Conservation (phyloP, 2,113 vertebrate species). For the Microcebus griseorufus region DNA sequence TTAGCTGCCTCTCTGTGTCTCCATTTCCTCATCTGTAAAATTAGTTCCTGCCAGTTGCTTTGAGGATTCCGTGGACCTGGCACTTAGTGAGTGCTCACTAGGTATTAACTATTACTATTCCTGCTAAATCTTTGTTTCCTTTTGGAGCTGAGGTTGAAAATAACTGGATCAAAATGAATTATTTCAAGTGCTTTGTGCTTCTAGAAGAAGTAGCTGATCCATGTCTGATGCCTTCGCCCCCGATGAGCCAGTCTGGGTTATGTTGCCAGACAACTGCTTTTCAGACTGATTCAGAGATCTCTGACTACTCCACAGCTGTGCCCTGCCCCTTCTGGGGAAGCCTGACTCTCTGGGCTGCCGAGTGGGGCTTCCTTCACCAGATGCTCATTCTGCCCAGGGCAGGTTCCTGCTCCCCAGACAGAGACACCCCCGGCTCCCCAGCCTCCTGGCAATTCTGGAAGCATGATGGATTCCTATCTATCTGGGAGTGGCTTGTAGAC, state of each 20-base stretch:
- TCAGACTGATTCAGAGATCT: not conserved
- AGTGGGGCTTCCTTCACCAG: not conserved
- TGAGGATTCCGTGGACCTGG: not conserved
- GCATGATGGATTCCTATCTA: not conserved
- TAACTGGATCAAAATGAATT: slow-evolving; percentile 16
- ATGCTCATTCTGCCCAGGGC: not conserved
- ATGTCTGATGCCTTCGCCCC: not conserved
- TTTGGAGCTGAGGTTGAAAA: slow-evolving; percentile 14
- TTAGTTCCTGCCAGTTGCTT: not conserved
- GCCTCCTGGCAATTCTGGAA: slow-evolving; percentile 23
- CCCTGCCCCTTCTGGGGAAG: not conserved
- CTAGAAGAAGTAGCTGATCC: not conserved
- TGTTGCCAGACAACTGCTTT: slow-evolving; percentile 6
- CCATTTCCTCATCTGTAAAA: slow-evolving; percentile 3
- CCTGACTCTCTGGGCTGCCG: not conserved
- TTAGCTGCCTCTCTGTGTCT: not conserved
- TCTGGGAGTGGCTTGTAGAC: not conserved
- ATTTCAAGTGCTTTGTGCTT: not conserved
- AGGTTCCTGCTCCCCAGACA: not conserved
- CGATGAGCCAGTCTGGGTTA: not conserved
- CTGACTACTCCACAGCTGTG: not conserved
- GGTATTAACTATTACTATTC: slow-evolving; percentile 10
- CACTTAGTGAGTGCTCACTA: not conserved
- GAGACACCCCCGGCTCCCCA: not conserved
- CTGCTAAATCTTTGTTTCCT: not conserved